Base-by-base conservation (phyloP, 2,113 vertebrate genomes). In the Dicaeum eximium region DNA sequence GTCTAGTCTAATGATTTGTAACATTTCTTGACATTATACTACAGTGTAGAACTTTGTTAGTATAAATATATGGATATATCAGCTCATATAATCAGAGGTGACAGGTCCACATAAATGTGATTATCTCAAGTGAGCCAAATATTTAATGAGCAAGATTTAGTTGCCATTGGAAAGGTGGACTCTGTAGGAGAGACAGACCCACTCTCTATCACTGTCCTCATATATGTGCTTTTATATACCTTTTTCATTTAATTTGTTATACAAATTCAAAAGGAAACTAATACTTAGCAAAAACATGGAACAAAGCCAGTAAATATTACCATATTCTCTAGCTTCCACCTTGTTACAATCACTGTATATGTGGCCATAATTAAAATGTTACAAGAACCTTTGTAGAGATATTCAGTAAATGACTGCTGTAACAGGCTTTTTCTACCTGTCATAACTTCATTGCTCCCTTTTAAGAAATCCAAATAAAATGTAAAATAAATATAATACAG, bases 1-100 rank as follows among this genome's bases (percentile, higher is more conserved):
- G 31, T 24, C 9, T 51, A 50, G 15, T 22, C 16, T 25, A 70
- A 78, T 25, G 10, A 51, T 40, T 77, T 0, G 0, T 33, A 78
- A 35, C 9, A 42, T 50, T 89, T 74, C 54, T 86, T 74, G 28
- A 35, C 9, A n/a, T 58, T 38, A 45, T 25, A 24, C 7, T 57
- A 44, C 13, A 30, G 16, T 11, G 18, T 42, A 71, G 24, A 61
- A 67, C 6, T 77, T 67, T 7, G 2, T 27, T 60, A 78, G 6
- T 47, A 35, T 51, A n/a, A 66, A 58, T n/a, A 24, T 23, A 11
- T 21, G 7, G 28, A 65, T 21, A 45, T 24, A 33, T 33, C 8
- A 51, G 6, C 38, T 74, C 30, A 10, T 22, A 47, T 11, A 57
- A 48, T 28, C 15, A 65, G 38, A 71, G 3, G 14, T 58, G 18